phyloP scores from a whole-genome alignment of 2,113 vertebrate species.

The Taxidea taxus region DNA sequence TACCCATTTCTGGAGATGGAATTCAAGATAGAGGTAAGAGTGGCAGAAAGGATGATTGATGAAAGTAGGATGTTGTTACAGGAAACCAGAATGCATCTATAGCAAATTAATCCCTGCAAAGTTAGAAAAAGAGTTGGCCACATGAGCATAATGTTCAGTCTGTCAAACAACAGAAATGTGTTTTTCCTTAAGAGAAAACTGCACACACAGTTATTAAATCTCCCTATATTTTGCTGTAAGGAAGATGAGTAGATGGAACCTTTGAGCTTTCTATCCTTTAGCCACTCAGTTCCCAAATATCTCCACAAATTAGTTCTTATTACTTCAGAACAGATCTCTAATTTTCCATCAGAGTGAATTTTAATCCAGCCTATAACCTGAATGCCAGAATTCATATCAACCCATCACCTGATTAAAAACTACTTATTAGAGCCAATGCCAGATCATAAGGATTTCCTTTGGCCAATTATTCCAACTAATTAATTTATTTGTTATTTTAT shows the following conservation, averaged over 20 bases:
- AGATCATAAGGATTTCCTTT: neutral
- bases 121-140: neutral
- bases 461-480: neutral
- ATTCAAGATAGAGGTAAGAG: neutral
- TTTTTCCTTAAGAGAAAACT: neutral
- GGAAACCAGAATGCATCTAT: neutral
- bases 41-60: neutral
- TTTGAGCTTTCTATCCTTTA: neutral
- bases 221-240: neutral
- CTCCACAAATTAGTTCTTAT: neutral
- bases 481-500: neutral
- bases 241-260: neutral
- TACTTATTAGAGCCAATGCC: neutral
- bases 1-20: neutral
- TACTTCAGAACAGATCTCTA: neutral
- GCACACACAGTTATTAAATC: neutral
- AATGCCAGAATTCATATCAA: neutral
- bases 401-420: neutral
- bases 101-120: neutral
- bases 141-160: neutral
- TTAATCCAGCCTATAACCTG: neutral
- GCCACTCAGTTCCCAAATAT: neutral
- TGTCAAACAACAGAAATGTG: neutral
- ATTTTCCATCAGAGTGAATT: slow-evolving; percentile 7
- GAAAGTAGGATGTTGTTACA: neutral